These are phyloP conservation scores for Sipha maydis DNA, from an alignment of 2,888 invertebrate species.

Conservation along the genomic window DNA sequence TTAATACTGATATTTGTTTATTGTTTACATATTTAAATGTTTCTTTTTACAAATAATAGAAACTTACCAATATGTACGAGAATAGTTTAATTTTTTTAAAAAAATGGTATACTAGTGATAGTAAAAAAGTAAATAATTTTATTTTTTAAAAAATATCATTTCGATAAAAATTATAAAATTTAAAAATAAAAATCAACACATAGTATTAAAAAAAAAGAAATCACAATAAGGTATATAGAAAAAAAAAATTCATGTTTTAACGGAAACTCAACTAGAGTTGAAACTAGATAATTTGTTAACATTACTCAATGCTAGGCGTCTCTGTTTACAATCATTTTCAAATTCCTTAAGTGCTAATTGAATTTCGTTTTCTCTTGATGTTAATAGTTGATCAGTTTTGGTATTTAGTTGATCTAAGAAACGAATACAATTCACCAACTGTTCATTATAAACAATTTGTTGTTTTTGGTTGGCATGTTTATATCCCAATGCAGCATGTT, in stretches of 20 bases:
- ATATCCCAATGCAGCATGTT: slow-evolving; percentile 48
- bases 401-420: slow-evolving; percentile 45
- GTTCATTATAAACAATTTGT: slow-evolving; percentile 43
- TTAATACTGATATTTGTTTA: no score
- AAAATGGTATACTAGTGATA: background rate
- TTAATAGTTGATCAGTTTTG: slow-evolving; percentile 48
- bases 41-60: no score
- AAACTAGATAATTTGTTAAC: slow-evolving; percentile 36
- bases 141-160: background rate
- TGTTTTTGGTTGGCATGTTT: slow-evolving; percentile 54
- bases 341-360: slow-evolving; percentile 42
- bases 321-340: slow-evolving; percentile 59
- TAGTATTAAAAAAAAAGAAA: background rate
- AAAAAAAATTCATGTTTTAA: background rate
- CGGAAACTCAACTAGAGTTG: slow-evolving; percentile 13
- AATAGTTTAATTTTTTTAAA: no score
- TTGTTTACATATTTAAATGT: no score
- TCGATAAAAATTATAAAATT: slow-evolving; percentile 8
- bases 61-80: no score
- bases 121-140: background rate
- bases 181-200: background rate
- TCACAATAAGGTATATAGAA: background rate
- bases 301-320: slow-evolving; percentile 38
- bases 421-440: slow-evolving; percentile 14
- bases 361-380: slow-evolving; percentile 48